Base-by-base conservation (phyloP, 2,888 invertebrate species). In the Venusia cambrica region DNA sequence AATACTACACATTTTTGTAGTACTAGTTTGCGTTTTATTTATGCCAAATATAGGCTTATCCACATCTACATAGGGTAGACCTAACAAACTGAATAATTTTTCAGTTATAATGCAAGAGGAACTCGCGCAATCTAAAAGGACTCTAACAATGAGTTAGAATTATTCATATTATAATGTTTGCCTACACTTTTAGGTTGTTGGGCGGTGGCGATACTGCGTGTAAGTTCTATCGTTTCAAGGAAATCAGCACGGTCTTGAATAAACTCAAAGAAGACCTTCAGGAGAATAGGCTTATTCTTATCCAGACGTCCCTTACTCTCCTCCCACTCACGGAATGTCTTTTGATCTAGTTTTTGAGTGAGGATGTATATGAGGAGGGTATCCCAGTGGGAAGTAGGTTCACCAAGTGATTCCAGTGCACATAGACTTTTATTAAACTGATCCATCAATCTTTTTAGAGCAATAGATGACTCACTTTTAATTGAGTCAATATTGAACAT, bases 291-390 rank as follows among this genome's bases (percentile, higher is more conserved):
- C 10, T 26, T 26, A 4, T 26, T 17, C 6, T 26, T 26, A 3
- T 26, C 11, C 2, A 51, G 15, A 2, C 14, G 14, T 17, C 47
- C 40, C 27, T 53, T 54, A 21, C 7, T 35, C 20, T 54, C 46
- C 12, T 57, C 55, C 51, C 54, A 58, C 9, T 53, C 48, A 22
- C 55, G 50, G 10, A 27, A 48, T 0, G 54, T 49, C 7, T 43
- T 52, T 5, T 11, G 7, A 28, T 57, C 56, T 18, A 57, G 20
- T 35, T 54, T 58, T 3, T 21, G 36, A 7, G 45, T 46, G 2
- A 57, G 16, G 4, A 55, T 49, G 19, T 57, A 38, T 28, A 60
- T 55, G 1, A 59, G 13, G 2, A 54, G 31, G 6, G 51, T 53
- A 18, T 54, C 51, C 57, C 54, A 57, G 2, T 42, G 27, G 5